phyloP scores from a whole-genome alignment of 2,888 invertebrate genomes.

The Plebejus anna region DNA sequence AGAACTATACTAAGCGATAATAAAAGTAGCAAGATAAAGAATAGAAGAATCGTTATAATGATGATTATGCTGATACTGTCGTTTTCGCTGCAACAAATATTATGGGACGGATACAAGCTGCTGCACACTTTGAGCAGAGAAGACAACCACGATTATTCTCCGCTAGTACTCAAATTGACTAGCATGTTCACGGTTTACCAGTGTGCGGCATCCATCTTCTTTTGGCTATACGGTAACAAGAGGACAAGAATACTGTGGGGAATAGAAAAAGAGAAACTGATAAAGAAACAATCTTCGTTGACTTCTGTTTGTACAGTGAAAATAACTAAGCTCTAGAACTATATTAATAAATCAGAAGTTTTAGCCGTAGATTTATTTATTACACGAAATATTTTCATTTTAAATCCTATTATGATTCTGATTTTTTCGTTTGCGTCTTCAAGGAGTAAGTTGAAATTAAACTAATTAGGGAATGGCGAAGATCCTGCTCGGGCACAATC shows the following conservation, averaged over 20 bases:
- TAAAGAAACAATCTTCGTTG: conserved; percentile 7
- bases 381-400: neutral
- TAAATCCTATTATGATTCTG: neutral
- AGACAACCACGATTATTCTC: conserved; percentile 36
- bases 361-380: neutral
- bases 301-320: neutral
- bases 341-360: neutral
- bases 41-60: conserved; percentile 51
- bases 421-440: neutral
- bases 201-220: conserved; percentile 57
- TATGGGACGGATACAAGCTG: conserved; percentile 55
- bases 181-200: conserved; percentile 52
- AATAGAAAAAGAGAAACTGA: conserved; percentile 31
- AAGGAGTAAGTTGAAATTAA: conserved; percentile 13
- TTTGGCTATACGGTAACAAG: conserved; percentile 67
- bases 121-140: conserved; percentile 41
- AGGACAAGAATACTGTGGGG: conserved; percentile 60
- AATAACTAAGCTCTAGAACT: neutral
- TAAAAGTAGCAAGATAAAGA: conserved; percentile 47
- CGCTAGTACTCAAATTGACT: conserved; percentile 37
- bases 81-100: conserved; percentile 61
- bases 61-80: conserved; percentile 58
- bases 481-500: neutral
- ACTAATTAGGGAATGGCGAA: neutral
- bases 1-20: conserved; percentile 52